These are phyloP conservation scores for Meliscaeva auricollis DNA, from an alignment of 2,888 invertebrate species.

Conservation along the genomic window DNA sequence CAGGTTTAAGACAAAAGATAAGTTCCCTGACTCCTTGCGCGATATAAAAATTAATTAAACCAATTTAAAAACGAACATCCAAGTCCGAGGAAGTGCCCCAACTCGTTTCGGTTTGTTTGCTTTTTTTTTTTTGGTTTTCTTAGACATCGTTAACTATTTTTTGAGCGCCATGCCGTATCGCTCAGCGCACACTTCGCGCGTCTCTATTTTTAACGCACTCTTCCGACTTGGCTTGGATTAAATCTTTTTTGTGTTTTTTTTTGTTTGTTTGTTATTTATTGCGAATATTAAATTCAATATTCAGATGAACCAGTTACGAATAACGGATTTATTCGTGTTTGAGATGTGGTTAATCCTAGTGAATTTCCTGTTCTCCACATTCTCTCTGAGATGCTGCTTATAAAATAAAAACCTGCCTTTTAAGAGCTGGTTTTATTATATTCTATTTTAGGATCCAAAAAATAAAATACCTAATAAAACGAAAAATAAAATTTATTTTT, in stretches of 20 bases:
- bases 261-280: constrained; percentile 47
- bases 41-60: constrained; percentile 39
- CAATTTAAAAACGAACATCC: constrained; percentile 14
- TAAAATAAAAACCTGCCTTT: constrained; percentile 5
- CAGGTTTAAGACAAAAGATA: constrained; percentile 22
- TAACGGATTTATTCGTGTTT: constrained; percentile 65
- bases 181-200: neutral
- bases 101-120: constrained; percentile 37
- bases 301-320: constrained; percentile 61
- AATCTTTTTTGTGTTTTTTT: constrained; percentile 15
- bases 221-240: neutral
- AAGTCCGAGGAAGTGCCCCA: constrained; percentile 27
- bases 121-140: constrained; percentile 5
- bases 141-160: constrained; percentile 42
- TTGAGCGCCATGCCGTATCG: neutral
- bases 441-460: constrained; percentile 54
- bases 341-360: constrained; percentile 42
- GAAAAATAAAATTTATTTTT: constrained; percentile 37
- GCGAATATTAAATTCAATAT: constrained; percentile 58
- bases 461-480: constrained; percentile 43
- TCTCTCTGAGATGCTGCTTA: too few species aligned
- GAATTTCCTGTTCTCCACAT: constrained; percentile 59
- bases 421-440: constrained; percentile 45
- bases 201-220: neutral
- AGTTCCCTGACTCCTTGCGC: constrained; percentile 4